Percentiles rank a stretch among this genome's conserved stretches.
Conservation (phyloP, 2,888 invertebrate genomes). For the Cotesia congregata region DNA sequence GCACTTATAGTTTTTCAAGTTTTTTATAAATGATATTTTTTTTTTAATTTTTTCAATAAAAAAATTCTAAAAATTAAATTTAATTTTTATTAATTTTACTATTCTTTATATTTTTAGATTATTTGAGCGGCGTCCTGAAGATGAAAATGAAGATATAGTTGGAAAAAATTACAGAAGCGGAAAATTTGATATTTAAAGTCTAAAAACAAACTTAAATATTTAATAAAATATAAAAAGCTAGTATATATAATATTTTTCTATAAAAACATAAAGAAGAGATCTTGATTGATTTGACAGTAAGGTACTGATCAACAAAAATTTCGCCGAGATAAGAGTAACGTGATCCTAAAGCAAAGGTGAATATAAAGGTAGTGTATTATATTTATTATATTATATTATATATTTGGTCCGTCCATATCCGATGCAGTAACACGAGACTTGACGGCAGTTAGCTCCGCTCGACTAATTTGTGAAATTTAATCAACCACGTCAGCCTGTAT, state of each 20-base stretch:
- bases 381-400: not conserved
- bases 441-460: conserved; percentile 56
- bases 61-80: too few species aligned
- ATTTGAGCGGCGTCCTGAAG: too few species aligned
- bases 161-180: too few species aligned
- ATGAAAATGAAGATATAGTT: too few species aligned
- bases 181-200: too few species aligned
- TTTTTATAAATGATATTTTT: too few species aligned
- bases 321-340: conserved; percentile 34
- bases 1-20: too few species aligned
- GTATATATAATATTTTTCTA: not conserved
- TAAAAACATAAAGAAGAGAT: not conserved
- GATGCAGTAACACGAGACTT: conserved; percentile 52
- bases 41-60: too few species aligned
- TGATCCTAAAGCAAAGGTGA: conserved; percentile 26
- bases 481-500: conserved; percentile 54
- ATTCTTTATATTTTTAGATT: too few species aligned
- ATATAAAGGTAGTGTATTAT: conserved; percentile 7
- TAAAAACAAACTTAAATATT: too few species aligned
- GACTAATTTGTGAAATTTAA: conserved; percentile 65
- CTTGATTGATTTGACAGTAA: not conserved
- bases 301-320: conserved; percentile 25
- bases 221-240: too few species aligned
- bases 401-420: not conserved
- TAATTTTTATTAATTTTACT: too few species aligned